A percentile compares a stretch with the other conserved stretches of the same genome.
phyloP scores from a whole-genome alignment of 2,888 invertebrate genomes.

The Autographa gamma region DNA sequence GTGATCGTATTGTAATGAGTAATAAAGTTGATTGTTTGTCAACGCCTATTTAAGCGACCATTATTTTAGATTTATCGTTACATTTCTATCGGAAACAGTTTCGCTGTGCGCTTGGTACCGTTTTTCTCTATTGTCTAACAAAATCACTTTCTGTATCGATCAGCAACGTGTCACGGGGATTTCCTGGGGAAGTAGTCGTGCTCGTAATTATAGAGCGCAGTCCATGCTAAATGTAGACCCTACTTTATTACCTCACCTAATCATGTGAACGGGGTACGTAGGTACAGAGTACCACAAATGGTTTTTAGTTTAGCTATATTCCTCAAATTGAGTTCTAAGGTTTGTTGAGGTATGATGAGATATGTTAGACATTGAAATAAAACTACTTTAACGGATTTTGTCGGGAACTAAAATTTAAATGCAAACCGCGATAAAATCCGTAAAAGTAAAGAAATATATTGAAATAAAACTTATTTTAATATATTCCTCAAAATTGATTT shows the following conservation, averaged over 20 bases:
- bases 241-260: neutral
- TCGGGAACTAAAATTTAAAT: too few species aligned
- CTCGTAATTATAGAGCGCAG: slow-evolving; percentile 29
- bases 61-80: slow-evolving; percentile 7
- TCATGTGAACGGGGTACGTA: neutral
- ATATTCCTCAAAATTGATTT: too few species aligned
- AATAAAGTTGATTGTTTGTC: neutral
- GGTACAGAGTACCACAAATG: too few species aligned
- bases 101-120: neutral
- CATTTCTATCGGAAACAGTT: slow-evolving; percentile 10
- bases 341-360: too few species aligned
- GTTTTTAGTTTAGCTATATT: too few species aligned
- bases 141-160: slow-evolving; percentile 38
- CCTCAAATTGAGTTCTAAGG: too few species aligned
- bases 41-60: neutral
- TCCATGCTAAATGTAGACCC: neutral
- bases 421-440: too few species aligned
- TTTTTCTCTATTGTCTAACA: slow-evolving; percentile 3
- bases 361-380: too few species aligned
- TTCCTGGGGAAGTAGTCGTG: slow-evolving; percentile 55
- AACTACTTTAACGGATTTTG: too few species aligned
- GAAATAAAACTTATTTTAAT: too few species aligned
- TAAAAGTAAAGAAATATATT: too few species aligned
- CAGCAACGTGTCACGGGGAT: slow-evolving; percentile 54
- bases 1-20: neutral